Evolutionary conservation across 2,113 vertebrate genomes (phyloP), one percentile per base, ranked within the genome.

Genomic region (Sciurus niger): DNA sequence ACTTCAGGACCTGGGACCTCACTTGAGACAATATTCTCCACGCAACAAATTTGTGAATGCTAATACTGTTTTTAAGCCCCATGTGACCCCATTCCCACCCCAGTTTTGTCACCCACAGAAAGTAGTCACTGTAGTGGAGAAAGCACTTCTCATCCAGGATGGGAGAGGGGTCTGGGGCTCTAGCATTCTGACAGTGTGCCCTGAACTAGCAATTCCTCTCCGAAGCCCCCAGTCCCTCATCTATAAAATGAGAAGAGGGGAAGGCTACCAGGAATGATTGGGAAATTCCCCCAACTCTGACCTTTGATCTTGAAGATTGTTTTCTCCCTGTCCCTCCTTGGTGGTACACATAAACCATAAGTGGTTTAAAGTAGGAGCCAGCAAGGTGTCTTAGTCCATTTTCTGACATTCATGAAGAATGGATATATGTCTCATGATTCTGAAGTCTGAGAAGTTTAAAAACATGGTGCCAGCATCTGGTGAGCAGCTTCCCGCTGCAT

Each of bases 181-280:
- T 0, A 2, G 2, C 1, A 20, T 30, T 43, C 6, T 40, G 51
- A 34, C 3, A 0, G 24, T 37, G 48, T 48, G 48, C 48, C 73
- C 25, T 58, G 28, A 72, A 13, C 46, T 85, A 20, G 32, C 0
- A 0, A 18, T 12, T 37, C 4, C 60, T 4, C 22, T 37, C 13
- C 43, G 22, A 32, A 37, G 28, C 10, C 16, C 37, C 25, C 9
- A 63, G 79, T 9, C 79, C 37, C 37, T 83, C 53, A 43, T 58
- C 70, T 88, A 10, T 43, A 60, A 88, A 43, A 32, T 60, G 70
- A 37, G 53, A 60, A 6, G 34, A 46, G 5, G 32, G 77, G 37
- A 28, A 48, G 37, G 40, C 72, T 74, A 70, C 51, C 30, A 63
- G 46, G 30, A n/a, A 43, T 65, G 65, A 9, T 51, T 18, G 32